Percentiles rank a stretch among this genome's conserved stretches.
These are phyloP conservation scores for Chrysotoxum bicinctum DNA, from an alignment of 2,888 invertebrate genomes.

Conservation along the genomic window DNA sequence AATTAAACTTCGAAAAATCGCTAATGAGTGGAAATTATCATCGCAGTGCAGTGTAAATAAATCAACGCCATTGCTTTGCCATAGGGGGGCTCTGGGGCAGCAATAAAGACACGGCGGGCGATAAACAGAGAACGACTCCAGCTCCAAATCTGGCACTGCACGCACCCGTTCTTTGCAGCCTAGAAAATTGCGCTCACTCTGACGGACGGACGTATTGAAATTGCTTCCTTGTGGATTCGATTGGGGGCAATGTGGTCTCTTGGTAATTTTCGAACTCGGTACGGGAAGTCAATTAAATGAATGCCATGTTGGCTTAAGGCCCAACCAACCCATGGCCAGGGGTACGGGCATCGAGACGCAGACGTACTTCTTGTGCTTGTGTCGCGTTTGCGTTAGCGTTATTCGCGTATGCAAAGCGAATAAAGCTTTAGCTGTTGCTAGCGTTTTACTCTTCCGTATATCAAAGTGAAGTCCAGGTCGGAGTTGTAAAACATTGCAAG, in stretches of 20 bases:
- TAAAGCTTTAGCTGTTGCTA: slow-evolving; percentile 9
- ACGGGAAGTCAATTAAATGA: slow-evolving; percentile 70
- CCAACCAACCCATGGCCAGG: neutral
- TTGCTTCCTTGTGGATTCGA: slow-evolving; percentile 61
- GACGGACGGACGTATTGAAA: slow-evolving; percentile 52
- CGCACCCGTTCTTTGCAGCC: slow-evolving; percentile 53
- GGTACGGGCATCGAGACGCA: neutral
- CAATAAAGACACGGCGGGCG: neutral
- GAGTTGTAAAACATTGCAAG: slow-evolving; percentile 68
- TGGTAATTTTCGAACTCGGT: slow-evolving; percentile 39
- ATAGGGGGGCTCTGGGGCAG: neutral
- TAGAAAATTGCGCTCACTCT: slow-evolving; percentile 34
- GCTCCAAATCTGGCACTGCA: slow-evolving; percentile 45
- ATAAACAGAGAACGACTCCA: slow-evolving; percentile 1
- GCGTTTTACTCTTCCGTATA: slow-evolving; percentile 60
- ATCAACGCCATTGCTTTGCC: slow-evolving; percentile 52
- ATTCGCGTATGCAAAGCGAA: slow-evolving; percentile 52
- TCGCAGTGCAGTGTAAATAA: slow-evolving; percentile 65
- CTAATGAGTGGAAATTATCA: slow-evolving; percentile 73
- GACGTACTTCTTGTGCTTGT: slow-evolving; percentile 35
- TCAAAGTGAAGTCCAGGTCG: slow-evolving; percentile 61
- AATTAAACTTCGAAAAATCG: slow-evolving; percentile 70
- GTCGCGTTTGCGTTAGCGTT: slow-evolving; percentile 32
- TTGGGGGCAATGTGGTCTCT: slow-evolving; percentile 36
- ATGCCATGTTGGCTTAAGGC: slow-evolving; percentile 48